Evolutionary conservation across 2,797 vertebrate species (phyloP).

Genomic region (Manis pentadactyla): DNA sequence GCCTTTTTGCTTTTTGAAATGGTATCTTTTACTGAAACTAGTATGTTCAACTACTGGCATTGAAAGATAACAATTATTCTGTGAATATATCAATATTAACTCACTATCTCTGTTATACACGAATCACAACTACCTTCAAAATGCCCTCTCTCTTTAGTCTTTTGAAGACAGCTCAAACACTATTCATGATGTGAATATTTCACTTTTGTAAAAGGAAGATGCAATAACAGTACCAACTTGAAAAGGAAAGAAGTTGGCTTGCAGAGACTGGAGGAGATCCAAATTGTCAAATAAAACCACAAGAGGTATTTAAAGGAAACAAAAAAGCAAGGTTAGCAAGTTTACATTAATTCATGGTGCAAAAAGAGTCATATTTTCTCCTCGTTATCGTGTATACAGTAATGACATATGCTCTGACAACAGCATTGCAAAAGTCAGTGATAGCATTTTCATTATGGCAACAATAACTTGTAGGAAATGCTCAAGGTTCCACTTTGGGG

Average conservation of each 20-base stretch:
- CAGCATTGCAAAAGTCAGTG: not conserved
- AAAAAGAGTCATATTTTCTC: not conserved
- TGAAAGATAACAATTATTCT: not conserved
- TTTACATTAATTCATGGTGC: not conserved
- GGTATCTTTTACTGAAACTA: not conserved
- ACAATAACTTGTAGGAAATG: not conserved
- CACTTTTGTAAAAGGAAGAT: not conserved
- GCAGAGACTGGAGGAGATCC: not conserved
- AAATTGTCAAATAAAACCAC: not conserved
- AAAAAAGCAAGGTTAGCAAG: not conserved
- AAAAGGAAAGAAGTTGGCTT: not conserved
- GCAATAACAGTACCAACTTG: not conserved
- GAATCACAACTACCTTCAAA: not conserved
- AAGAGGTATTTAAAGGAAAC: not conserved
- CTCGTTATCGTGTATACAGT: not conserved
- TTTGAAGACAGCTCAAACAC: slow-evolving; percentile 11
- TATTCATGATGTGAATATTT: not conserved
- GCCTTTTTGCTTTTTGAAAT: slow-evolving; percentile 6
- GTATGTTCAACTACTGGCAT: not conserved
- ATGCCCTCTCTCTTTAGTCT: not conserved
- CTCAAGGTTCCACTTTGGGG: not conserved
- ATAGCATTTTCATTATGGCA: not conserved
- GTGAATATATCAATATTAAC: not conserved
- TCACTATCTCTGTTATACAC: not conserved
- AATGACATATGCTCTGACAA: not conserved